Evolutionary conservation across 2,113 vertebrate species (phyloP), one percentile per base, ranked within the genome.

Genomic region (Microcebus lehilahytsara): DNA sequence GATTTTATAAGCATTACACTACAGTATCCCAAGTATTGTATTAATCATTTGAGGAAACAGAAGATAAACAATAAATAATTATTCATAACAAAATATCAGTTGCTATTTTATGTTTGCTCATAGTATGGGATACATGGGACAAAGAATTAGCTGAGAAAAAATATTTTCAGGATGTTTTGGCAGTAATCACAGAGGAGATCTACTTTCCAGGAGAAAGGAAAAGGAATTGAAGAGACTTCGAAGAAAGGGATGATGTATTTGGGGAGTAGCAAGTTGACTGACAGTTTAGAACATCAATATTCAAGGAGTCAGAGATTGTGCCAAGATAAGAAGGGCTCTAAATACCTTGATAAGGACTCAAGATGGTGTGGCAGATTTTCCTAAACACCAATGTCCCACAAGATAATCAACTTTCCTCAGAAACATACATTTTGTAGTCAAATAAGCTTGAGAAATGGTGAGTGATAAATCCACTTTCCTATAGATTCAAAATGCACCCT

Each of bases 61-160:
- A 96, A 89, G 37, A 95, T 66, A 60, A 96, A 77, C 42, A 71
- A 90, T 40, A 85, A 95, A 20, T 56, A 46, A 66, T 89, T 87
- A 27, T 27, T 90, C 40, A 25, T 20, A 95, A 89, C 51, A 90
- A 88, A 94, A 34, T 14, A 4, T 11, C 42, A 49, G 53, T 53
- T 86, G 49, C 7, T 40, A 86, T 64, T 75, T 95, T 42, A 49
- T 51, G 34, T 51, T 84, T 90, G 83, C 37, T 62, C 25, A 46
- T 16, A 62, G 5, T 53, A 42, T 71, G 13, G 23, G 23, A 69
- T 9, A 32, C 14, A 46, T 40, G 30, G 13, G 32, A 64, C 27
- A 67, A 69, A 69, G 56, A 85, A 86, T 53, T 40, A 88, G 32
- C 14, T 80, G n/a, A 85, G 60, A 91, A 89, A 75, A 77, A 83